Evolutionary conservation across 2,113 vertebrate genomes (phyloP).

Genomic region (Girardinichthys multiradiatus): DNA sequence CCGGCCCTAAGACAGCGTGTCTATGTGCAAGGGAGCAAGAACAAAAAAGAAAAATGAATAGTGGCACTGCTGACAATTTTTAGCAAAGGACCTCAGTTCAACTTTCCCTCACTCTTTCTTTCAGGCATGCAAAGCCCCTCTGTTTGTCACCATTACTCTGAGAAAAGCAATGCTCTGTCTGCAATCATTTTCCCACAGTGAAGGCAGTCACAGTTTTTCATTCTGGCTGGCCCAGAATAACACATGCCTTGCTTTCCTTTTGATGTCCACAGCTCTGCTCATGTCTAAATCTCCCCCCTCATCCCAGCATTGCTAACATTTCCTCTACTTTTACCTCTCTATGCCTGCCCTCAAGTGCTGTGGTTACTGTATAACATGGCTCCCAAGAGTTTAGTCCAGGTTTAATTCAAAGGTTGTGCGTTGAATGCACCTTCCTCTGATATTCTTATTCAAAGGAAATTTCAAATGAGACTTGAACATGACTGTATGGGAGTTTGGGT

Average conservation of each 20-base stretch:
- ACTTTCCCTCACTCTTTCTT: constrained; percentile 67
- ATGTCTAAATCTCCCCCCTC: constrained; percentile 64
- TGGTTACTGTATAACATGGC: constrained; percentile 79
- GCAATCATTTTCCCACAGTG: constrained; percentile 74
- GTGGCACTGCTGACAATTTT: constrained; percentile 67
- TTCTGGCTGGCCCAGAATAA: constrained; percentile 66
- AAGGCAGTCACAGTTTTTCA: constrained; percentile 55
- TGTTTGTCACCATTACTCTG: constrained; percentile 78
- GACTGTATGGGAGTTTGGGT: constrained; percentile 51
- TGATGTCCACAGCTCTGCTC: constrained; percentile 69
- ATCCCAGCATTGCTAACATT: constrained; percentile 52
- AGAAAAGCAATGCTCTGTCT: constrained; percentile 65
- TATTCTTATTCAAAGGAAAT: constrained; percentile 88
- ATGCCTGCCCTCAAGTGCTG: constrained; percentile 63
- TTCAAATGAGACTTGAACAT: constrained; percentile 82
- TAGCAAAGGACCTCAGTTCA: constrained; percentile 60
- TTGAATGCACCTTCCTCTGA: constrained; percentile 88
- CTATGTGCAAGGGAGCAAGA: constrained; percentile 39
- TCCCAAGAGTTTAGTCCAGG: constrained; percentile 85
- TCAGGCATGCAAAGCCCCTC: constrained; percentile 67
- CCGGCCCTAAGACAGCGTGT: constrained; percentile 50
- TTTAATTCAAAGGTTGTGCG: constrained; percentile 89
- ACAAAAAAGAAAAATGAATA: constrained; percentile 49
- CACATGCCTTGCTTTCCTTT: constrained; percentile 65
- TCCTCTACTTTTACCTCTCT: constrained; percentile 55